Percentiles rank a stretch among this genome's conserved stretches.
These are phyloP conservation scores for Arothron firmamentum DNA, from an alignment of 2,113 vertebrate genomes.

Conservation along the genomic window DNA sequence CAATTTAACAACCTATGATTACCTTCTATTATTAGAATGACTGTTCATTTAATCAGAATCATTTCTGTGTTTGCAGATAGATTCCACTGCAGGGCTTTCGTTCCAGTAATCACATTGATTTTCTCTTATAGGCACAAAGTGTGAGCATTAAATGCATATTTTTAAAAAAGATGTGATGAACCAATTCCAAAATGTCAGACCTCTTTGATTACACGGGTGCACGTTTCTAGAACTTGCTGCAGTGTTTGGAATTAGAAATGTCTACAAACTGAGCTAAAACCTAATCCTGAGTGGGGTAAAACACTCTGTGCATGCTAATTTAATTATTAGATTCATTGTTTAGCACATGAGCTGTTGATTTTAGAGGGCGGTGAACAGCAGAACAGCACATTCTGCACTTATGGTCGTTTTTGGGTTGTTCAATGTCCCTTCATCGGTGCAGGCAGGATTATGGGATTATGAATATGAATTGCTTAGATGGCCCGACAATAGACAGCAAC, in stretches of 20 bases:
- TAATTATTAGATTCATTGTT: too few species aligned
- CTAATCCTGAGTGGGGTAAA: background rate
- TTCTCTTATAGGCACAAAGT: slow-evolving; percentile 13
- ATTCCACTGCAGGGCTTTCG: slow-evolving; percentile 34
- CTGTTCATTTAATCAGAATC: slow-evolving; percentile 27
- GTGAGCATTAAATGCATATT: slow-evolving; percentile 36
- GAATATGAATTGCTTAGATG: too few species aligned
- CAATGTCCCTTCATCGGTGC: too few species aligned
- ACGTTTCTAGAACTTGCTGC: too few species aligned
- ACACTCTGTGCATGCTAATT: background rate
- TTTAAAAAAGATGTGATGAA: slow-evolving; percentile 12
- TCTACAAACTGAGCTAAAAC: background rate
- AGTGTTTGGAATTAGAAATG: background rate
- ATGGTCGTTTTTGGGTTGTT: too few species aligned
- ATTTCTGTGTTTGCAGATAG: slow-evolving; percentile 30
- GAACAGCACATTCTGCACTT: too few species aligned
- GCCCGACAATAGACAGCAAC: too few species aligned
- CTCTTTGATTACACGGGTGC: too few species aligned
- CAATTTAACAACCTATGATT: slow-evolving; percentile 52
- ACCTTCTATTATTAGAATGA: slow-evolving; percentile 43
- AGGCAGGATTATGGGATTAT: too few species aligned
- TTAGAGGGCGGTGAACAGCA: too few species aligned
- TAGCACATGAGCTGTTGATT: too few species aligned
- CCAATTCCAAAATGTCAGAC: too few species aligned
- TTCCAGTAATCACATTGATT: slow-evolving; percentile 12